These are phyloP conservation scores for Halcyon senegalensis DNA, from an alignment of 2,113 vertebrate genomes.

Conservation along the genomic window DNA sequence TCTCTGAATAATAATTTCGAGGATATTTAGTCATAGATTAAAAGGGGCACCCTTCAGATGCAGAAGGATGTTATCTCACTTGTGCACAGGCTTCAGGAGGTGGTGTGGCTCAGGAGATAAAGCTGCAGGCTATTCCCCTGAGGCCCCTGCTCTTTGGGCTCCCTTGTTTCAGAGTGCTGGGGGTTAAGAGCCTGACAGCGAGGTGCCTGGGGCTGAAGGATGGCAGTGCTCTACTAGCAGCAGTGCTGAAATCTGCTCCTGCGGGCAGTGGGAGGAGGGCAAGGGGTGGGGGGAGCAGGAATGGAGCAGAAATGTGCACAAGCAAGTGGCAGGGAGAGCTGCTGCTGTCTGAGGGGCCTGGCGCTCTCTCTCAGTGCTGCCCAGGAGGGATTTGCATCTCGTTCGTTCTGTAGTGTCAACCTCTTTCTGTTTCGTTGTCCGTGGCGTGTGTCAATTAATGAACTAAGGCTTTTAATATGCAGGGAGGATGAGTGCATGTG, in stretches of 20 bases:
- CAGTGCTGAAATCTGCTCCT: neutral
- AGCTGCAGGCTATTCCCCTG: neutral
- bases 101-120: conserved; percentile 62
- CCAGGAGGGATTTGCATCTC: neutral
- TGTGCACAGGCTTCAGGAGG: conserved; percentile 22
- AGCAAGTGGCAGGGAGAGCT: neutral
- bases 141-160: neutral
- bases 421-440: neutral
- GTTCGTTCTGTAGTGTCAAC: accelerated
- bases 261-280: neutral
- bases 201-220: neutral
- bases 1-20: neutral
- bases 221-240: neutral
- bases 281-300: neutral
- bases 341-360: neutral
- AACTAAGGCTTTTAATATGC: neutral
- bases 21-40: conserved; percentile 21
- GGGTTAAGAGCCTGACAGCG: neutral
- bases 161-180: neutral
- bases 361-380: neutral
- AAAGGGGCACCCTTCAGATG: neutral
- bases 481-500: neutral
- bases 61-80: conserved; percentile 54
- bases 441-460: neutral
- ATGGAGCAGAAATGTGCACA: neutral